Base-by-base conservation (phyloP, 2,888 invertebrate species). In the Chesias legatella region DNA sequence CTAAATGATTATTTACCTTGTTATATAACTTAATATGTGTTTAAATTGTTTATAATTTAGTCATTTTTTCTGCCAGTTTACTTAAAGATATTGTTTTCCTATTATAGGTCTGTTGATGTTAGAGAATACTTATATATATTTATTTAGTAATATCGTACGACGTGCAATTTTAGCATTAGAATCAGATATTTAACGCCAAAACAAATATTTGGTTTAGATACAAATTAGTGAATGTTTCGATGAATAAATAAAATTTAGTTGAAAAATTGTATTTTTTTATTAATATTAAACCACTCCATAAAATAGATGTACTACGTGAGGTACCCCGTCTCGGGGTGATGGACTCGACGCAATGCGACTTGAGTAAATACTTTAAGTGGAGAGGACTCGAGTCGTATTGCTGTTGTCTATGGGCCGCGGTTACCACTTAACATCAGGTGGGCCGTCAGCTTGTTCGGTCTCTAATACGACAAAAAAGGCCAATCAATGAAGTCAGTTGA, bases 201-300 rank as follows among this genome's bases (percentile, higher is more conserved):
- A 76, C 63, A 29, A 13, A 60, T 69, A 65, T 73, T 84, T 84
- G 80, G 85, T 75, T 74, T 78, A 64, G 61, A 79, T 79, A 79
- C 80, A 81, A 79, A 81, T 74, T 85, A 86, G 84, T 79, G 68
- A 84, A 84, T 84, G 81, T 84, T 84, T 69, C 64, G 73, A 79
- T 79, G 67, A 78, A 79, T 78, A 64, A 76, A 79, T 73, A 73
- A 71, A 69, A 66, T 67, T 62, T 66, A 68, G 60, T 49, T 49
- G 25, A 58, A 51, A 60, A 40, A 40, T 36, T 45, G 44, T 11
- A 21, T 33, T 33, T 29, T 33, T 49, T 41, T 38, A 56, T 54
- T 64, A 61, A 38, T 57, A 63, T 52, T 39, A 35, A 11, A 3
- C 11, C 6, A n/a, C n/a, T n/a, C n/a, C n/a, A n/a, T n/a, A n/a